Evolutionary conservation across 1,140 invertebrate genomes (phyloP).

Genomic region (Hypothenemus hampei): DNA sequence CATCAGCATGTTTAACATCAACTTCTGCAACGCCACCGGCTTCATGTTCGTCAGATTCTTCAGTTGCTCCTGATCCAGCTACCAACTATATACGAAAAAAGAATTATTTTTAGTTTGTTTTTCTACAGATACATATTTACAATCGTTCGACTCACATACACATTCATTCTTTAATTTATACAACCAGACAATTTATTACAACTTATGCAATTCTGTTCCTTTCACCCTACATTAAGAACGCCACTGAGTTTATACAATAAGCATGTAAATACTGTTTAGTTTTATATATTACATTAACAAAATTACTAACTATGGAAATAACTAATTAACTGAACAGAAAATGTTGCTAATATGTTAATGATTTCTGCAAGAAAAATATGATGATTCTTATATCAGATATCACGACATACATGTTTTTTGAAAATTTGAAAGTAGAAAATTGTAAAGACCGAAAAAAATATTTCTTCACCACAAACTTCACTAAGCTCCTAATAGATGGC

Average conservation of each 20-base stretch:
- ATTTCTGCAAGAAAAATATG: no score
- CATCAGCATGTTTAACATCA: conserved; percentile 47
- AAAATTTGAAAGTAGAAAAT: no score
- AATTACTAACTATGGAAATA: no score
- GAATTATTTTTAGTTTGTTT: not conserved
- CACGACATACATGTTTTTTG: no score
- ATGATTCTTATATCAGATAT: no score
- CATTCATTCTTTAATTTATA: not conserved
- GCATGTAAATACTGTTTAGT: not conserved
- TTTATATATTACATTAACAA: not conserved
- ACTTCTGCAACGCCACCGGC: conserved; percentile 49
- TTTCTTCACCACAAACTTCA: no score
- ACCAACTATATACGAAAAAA: conserved; percentile 55
- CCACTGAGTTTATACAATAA: not conserved
- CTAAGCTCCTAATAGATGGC: no score
- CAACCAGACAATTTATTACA: conserved; percentile 1
- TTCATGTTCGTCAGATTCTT: conserved; percentile 54
- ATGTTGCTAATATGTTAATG: no score
- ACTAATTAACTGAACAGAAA: no score
- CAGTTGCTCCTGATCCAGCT: conserved; percentile 56
- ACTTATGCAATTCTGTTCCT: conserved; percentile 8
- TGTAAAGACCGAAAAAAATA: no score
- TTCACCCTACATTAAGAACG: conserved; percentile 6
- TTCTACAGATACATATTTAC: no score
- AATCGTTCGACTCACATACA: not conserved